These are phyloP conservation scores for Drosophila paranaensis DNA, from an alignment of 2,888 invertebrate genomes.

Conservation along the genomic window DNA sequence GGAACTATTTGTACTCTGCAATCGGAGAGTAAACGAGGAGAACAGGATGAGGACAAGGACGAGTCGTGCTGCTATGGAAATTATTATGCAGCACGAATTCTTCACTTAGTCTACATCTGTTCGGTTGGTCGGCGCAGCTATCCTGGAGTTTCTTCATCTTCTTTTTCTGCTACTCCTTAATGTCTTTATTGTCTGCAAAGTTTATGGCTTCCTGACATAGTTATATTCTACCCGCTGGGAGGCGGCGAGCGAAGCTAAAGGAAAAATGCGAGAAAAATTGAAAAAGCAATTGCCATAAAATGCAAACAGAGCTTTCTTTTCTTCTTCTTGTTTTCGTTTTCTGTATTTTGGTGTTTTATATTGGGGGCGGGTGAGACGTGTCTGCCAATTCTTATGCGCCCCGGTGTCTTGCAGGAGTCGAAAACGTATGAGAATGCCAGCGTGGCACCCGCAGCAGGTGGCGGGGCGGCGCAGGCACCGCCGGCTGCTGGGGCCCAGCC, in stretches of 20 bases:
- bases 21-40: neutral
- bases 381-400: constrained; percentile 23
- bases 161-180: constrained; percentile 17
- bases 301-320: constrained; percentile 34
- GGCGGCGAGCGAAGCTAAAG: constrained; percentile 23
- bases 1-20: constrained; percentile 8
- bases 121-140: neutral
- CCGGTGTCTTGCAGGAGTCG: constrained; percentile 77
- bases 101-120: neutral
- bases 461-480: constrained; percentile 76
- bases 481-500: constrained; percentile 83
- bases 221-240: constrained; percentile 36
- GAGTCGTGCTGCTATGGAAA: neutral
- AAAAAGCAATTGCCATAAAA: constrained; percentile 57
- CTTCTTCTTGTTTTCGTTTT: neutral
- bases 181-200: constrained; percentile 36
- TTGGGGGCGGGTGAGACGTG: constrained; percentile 17
- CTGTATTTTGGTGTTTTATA: neutral
- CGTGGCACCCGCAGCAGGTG: constrained; percentile 59
- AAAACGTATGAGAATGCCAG: constrained; percentile 84
- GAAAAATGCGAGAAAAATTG: constrained; percentile 44
- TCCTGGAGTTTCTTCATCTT: neutral
- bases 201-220: constrained; percentile 51
- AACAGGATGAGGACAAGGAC: neutral
- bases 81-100: neutral